Conservation (phyloP, 1,140 invertebrate species). For the Drosophila prosaltans region DNA sequence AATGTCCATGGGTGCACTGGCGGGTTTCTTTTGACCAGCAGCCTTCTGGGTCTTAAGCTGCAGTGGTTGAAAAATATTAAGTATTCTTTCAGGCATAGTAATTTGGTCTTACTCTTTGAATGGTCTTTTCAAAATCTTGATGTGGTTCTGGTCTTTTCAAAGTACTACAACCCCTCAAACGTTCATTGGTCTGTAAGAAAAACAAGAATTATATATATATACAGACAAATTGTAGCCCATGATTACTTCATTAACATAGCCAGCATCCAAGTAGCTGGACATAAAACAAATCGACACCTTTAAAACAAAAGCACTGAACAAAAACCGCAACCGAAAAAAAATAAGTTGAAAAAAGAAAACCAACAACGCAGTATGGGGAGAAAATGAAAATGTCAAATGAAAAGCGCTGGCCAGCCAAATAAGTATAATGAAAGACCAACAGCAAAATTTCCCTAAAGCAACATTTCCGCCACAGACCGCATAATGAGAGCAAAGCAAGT, state of each 20-base stretch:
- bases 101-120: constrained; percentile 73
- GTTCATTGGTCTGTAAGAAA: constrained; percentile 63
- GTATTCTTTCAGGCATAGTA: background rate
- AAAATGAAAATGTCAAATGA: constrained; percentile 74
- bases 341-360: background rate
- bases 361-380: background rate
- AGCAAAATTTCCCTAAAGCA: constrained; percentile 61
- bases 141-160: constrained; percentile 79
- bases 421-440: constrained; percentile 72
- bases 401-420: constrained; percentile 58
- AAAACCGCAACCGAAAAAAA: constrained; percentile 27
- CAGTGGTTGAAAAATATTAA: background rate
- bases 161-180: constrained; percentile 72
- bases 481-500: constrained; percentile 67
- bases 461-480: constrained; percentile 80
- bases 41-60: constrained; percentile 82
- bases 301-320: constrained; percentile 52
- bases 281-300: constrained; percentile 73
- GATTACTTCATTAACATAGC: constrained; percentile 73
- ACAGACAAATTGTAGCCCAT: constrained; percentile 24
- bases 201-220: constrained; percentile 18
- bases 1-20: constrained; percentile 69
- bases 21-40: constrained; percentile 69
- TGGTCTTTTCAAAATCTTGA: constrained; percentile 82
- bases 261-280: constrained; percentile 27